Percentiles rank a stretch among this genome's conserved stretches.
phyloP scores from a whole-genome alignment of 2,888 invertebrate species.

The Xylota sylvarum region DNA sequence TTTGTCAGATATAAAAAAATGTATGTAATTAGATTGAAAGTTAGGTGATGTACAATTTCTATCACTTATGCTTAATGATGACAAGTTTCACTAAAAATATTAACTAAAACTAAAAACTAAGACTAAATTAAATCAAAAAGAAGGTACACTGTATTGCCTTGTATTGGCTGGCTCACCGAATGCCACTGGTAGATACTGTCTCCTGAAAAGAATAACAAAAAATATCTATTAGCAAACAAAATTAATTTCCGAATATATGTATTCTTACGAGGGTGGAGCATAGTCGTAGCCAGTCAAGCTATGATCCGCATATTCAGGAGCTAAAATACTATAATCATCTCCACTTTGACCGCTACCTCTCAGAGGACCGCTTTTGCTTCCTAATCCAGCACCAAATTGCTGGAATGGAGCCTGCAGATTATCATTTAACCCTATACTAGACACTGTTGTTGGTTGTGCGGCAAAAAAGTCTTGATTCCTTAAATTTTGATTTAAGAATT shows the following conservation, averaged over 20 bases:
- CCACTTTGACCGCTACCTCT: slow-evolving; percentile 82
- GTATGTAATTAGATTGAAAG: slow-evolving; percentile 42
- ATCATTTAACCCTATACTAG: not conserved
- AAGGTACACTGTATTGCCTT: slow-evolving; percentile 62
- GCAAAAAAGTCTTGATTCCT: slow-evolving; percentile 56
- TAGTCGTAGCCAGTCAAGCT: slow-evolving; percentile 80
- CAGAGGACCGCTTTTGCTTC: slow-evolving; percentile 64
- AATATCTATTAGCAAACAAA: not conserved
- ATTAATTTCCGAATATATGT: not conserved
- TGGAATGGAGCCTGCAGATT: slow-evolving; percentile 44
- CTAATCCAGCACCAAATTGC: not conserved
- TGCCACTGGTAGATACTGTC: slow-evolving; percentile 34
- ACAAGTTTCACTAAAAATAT: slow-evolving; percentile 64
- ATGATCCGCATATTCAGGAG: slow-evolving; percentile 48
- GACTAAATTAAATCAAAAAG: slow-evolving; percentile 35
- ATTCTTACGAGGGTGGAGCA: slow-evolving; percentile 79
- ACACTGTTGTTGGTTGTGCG: not conserved
- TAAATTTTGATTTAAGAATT: slow-evolving; percentile 83
- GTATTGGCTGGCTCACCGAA: slow-evolving; percentile 16
- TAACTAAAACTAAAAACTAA: slow-evolving; percentile 48
- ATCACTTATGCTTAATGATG: slow-evolving; percentile 67
- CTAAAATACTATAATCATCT: slow-evolving; percentile 81
- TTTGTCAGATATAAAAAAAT: slow-evolving; percentile 57
- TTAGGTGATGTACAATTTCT: slow-evolving; percentile 62
- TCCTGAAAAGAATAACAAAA: slow-evolving; percentile 22